phyloP scores from a whole-genome alignment of 2,888 invertebrate species.

The Mimumesa dahlbomi region DNA sequence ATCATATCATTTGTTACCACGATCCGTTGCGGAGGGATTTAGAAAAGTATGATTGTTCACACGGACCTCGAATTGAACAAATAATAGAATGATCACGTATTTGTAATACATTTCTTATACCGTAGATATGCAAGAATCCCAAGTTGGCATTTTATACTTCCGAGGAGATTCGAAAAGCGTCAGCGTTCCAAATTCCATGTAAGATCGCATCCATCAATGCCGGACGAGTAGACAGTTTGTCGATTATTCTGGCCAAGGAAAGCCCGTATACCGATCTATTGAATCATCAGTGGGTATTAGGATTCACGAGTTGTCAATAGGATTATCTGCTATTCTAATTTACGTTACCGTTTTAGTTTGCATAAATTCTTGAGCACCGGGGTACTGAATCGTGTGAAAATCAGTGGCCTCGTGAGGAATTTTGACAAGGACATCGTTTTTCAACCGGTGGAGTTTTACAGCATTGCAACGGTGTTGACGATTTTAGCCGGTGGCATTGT shows the following conservation, averaged over 20 bases:
- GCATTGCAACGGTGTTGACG: conserved; percentile 28
- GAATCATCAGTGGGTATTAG: conserved; percentile 65
- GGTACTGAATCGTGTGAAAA: conserved; percentile 53
- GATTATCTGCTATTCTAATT: not conserved
- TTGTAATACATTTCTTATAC: not conserved
- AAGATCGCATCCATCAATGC: conserved; percentile 48
- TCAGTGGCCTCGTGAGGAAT: no score
- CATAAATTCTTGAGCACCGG: conserved; percentile 59
- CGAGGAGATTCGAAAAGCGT: conserved; percentile 27
- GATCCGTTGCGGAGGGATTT: no score
- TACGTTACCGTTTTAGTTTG: conserved; percentile 41
- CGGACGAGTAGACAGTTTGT: conserved; percentile 60
- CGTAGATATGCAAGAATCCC: conserved; percentile 32
- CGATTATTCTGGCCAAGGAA: conserved; percentile 58
- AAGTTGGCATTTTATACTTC: conserved; percentile 54
- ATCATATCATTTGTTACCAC: conserved; percentile 52
- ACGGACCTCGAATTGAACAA: no score
- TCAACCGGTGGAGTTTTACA: conserved; percentile 35
- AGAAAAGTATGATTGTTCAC: no score
- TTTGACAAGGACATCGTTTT: not conserved
- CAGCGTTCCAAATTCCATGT: conserved; percentile 53
- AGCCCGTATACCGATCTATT: conserved; percentile 64
- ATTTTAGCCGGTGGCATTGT: conserved; percentile 25
- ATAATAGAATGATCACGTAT: no score
- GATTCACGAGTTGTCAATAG: not conserved